These are phyloP conservation scores for Melanostoma scalare DNA, from an alignment of 2,888 invertebrate genomes.

Conservation along the genomic window DNA sequence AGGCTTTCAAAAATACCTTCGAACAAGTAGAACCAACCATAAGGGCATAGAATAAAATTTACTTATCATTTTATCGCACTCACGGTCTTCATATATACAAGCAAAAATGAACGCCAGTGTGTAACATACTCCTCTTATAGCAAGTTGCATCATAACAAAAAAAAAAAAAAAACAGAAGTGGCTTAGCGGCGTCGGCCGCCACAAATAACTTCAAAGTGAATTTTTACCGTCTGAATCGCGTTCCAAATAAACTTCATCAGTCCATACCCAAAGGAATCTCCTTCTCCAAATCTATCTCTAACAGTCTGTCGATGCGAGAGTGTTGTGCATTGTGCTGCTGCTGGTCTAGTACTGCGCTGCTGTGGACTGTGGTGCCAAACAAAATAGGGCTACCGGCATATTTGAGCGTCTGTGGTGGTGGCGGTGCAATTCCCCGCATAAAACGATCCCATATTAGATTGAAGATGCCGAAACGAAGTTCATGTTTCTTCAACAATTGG, in stretches of 20 bases:
- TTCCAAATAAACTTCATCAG: slow-evolving; percentile 66
- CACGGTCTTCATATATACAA: too few relatives aligned
- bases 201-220: slow-evolving; percentile 67
- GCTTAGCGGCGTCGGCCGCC: slow-evolving; percentile 40
- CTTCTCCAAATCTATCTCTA: slow-evolving; percentile 61
- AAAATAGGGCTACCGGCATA: slow-evolving; percentile 72
- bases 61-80: too few relatives aligned
- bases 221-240: slow-evolving; percentile 54
- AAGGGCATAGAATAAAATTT: too few relatives aligned
- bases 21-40: too few relatives aligned
- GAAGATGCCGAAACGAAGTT: slow-evolving; percentile 68
- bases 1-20: too few relatives aligned
- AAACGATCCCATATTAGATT: slow-evolving; percentile 62
- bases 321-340: slow-evolving; percentile 11
- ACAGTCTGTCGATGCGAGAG: slow-evolving; percentile 32
- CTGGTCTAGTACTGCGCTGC: neutral
- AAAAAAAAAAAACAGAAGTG: slow-evolving; percentile 12
- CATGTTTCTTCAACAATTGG: slow-evolving; percentile 62
- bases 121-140: neutral
- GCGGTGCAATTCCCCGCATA: slow-evolving; percentile 58
- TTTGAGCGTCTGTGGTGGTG: slow-evolving; percentile 56
- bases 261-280: slow-evolving; percentile 70
- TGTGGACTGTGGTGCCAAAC: slow-evolving; percentile 16
- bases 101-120: too few relatives aligned
- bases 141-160: slow-evolving; percentile 47